Conservation (phyloP, 2,797 vertebrate species). For the Phalloptychus januarius region DNA sequence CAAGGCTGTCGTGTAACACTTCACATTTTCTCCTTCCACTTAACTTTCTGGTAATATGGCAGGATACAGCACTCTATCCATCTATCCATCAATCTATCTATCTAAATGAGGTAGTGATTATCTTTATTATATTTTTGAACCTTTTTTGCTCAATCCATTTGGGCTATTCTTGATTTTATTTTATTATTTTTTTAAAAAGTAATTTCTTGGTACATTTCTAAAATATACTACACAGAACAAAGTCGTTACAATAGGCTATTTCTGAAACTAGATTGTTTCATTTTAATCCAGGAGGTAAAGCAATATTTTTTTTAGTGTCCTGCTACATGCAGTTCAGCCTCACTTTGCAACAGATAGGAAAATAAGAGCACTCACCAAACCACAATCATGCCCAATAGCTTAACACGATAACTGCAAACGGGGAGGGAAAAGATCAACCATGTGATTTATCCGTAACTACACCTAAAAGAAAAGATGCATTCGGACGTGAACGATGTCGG, state of each 20-base stretch:
- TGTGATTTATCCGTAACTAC: neutral
- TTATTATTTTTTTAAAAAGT: neutral
- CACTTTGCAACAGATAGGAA: neutral
- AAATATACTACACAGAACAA: neutral
- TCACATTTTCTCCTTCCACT: neutral
- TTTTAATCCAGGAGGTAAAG: neutral
- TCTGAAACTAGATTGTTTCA: neutral
- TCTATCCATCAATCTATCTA: neutral
- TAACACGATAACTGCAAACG: neutral
- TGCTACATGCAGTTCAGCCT: neutral
- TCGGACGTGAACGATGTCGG: neutral
- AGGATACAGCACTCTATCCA: neutral
- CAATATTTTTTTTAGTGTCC: neutral
- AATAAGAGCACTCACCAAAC: neutral
- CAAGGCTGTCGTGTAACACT: neutral
- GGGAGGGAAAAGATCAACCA: too few species aligned
- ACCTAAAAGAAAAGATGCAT: neutral
- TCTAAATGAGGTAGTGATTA: neutral
- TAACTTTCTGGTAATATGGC: neutral
- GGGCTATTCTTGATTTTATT: neutral
- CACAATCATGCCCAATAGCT: too few species aligned
- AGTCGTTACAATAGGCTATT: neutral
- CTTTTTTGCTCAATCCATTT: neutral
- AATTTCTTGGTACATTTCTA: neutral
- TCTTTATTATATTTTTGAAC: neutral